These are phyloP conservation scores for Gallinago nigripennis DNA, from an alignment of 2,797 vertebrate genomes.

Conservation along the genomic window DNA sequence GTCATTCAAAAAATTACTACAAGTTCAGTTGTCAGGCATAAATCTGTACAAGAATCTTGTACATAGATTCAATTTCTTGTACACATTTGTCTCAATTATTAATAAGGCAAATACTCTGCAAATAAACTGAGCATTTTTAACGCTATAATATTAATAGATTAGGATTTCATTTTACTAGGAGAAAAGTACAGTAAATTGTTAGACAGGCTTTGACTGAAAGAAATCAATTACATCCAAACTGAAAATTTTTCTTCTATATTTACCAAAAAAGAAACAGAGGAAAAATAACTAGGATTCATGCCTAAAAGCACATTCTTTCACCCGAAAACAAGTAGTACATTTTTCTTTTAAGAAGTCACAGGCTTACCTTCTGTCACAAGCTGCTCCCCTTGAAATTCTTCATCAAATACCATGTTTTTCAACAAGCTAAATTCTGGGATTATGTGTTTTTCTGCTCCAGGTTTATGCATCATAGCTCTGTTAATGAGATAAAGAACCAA, in stretches of 20 bases:
- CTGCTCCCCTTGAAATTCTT: conserved; percentile 89
- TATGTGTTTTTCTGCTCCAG: conserved; percentile 75
- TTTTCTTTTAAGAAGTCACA: neutral
- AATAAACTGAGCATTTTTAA: neutral
- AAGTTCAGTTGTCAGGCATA: neutral
- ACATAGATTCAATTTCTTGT: too few relatives aligned
- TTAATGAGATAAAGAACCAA: neutral
- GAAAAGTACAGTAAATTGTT: neutral
- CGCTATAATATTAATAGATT: neutral
- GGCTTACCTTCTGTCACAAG: conserved; percentile 84
- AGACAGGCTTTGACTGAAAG: neutral
- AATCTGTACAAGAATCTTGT: too few relatives aligned
- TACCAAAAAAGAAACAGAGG: neutral
- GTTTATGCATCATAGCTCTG: conserved; percentile 76
- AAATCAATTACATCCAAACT: neutral
- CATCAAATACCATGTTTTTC: conserved; percentile 85
- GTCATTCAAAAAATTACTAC: neutral
- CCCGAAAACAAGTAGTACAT: rapidly evolving
- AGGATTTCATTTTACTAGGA: neutral
- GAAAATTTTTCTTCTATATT: neutral
- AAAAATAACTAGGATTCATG: neutral
- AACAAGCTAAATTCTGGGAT: conserved; percentile 86
- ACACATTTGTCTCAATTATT: neutral
- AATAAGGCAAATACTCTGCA: neutral
- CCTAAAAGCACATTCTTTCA: neutral